These are phyloP conservation scores for Meloe dianella DNA, from an alignment of 2,888 invertebrate genomes.

Conservation along the genomic window DNA sequence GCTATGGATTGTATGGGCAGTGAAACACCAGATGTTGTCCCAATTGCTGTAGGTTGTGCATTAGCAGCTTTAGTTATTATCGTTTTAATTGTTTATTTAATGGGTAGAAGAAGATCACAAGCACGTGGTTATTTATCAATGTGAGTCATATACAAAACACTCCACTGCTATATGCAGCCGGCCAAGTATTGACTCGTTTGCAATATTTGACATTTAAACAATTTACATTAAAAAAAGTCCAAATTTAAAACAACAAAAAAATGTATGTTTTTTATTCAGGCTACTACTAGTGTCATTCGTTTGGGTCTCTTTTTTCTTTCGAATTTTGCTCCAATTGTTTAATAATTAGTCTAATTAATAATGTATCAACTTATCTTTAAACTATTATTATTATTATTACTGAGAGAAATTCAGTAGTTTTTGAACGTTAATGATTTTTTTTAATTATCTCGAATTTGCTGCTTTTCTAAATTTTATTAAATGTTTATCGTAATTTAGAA, in stretches of 20 bases:
- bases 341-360: slow-evolving; percentile 15
- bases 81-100: slow-evolving; percentile 90
- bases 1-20: slow-evolving; percentile 75
- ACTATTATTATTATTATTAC: slow-evolving; percentile 2
- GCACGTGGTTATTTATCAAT: slow-evolving; percentile 89
- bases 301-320: slow-evolving; percentile 7
- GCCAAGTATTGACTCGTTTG: slow-evolving; percentile 23
- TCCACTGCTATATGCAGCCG: slow-evolving; percentile 39
- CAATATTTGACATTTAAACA: neutral
- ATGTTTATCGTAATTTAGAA: slow-evolving; percentile 14
- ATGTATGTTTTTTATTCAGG: neutral
- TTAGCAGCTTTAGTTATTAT: slow-evolving; percentile 88
- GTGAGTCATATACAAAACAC: slow-evolving; percentile 61
- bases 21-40: slow-evolving; percentile 88
- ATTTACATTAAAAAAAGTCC: neutral
- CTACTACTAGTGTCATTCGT: neutral
- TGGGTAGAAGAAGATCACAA: slow-evolving; percentile 85
- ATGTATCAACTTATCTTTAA: slow-evolving; percentile 11
- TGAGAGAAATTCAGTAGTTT: neutral
- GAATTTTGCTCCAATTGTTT: slow-evolving; percentile 20
- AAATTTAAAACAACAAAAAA: slow-evolving; percentile 2
- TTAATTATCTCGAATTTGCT: neutral
- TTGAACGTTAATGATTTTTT: too few species aligned
- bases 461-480: slow-evolving; percentile 20
- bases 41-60: slow-evolving; percentile 95